A percentile compares a stretch with the other conserved stretches of the same genome.
Evolutionary conservation across 2,113 vertebrate species (phyloP).

Genomic region (Poeciliopsis prolifica): DNA sequence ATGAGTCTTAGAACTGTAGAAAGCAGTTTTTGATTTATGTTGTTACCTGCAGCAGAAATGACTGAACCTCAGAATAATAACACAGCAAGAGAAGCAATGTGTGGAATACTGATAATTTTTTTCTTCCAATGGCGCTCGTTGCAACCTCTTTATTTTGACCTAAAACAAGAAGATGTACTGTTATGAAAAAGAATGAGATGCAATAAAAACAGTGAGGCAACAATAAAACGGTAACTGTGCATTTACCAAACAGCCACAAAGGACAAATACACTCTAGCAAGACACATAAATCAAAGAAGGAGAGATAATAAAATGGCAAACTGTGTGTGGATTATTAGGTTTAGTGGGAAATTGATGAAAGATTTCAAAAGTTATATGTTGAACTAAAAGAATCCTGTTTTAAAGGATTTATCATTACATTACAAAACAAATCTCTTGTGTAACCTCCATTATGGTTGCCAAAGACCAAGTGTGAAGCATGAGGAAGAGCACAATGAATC

Average conservation of each 20-base stretch:
- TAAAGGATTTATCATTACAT: neutral
- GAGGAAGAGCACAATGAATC: constrained; percentile 3
- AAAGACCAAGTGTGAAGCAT: constrained; percentile 7
- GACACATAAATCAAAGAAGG: neutral
- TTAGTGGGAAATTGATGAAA: neutral
- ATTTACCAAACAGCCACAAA: constrained; percentile 1
- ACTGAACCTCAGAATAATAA: neutral
- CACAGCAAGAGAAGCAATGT: neutral
- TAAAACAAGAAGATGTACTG: neutral
- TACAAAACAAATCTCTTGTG: neutral
- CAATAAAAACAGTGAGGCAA: neutral
- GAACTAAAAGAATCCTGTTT: neutral
- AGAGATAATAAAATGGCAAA: neutral
- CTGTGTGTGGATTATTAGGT: too few relatives aligned
- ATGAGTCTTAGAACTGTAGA: neutral
- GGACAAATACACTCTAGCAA: neutral
- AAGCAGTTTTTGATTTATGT: neutral
- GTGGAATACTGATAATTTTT: neutral
- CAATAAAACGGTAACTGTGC: neutral
- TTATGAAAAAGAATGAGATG: constrained; percentile 4
- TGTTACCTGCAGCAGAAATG: neutral
- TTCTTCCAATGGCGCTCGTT: too few relatives aligned
- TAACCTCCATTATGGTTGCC: neutral
- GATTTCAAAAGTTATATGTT: neutral
- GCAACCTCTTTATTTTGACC: too few relatives aligned